Evolutionary conservation across 92 coral and sea anemone genomes (phyloP), one percentile per base, ranked within the genome.

Genomic region (Palythoa caribaeorum): DNA sequence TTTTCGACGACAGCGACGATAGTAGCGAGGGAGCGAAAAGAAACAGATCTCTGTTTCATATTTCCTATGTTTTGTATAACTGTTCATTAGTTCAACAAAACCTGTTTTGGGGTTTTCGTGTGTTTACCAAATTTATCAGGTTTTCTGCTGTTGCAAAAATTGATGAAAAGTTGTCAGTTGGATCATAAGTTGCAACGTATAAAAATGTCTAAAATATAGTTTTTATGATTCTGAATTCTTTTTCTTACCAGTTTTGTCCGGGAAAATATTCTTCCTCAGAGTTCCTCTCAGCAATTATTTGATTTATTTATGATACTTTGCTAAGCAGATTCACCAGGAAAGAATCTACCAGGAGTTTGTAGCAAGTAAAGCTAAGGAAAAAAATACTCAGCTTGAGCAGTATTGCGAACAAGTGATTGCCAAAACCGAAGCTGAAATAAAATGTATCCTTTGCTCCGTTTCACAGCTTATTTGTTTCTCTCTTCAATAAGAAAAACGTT

Each of bases 351-450:
- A 90, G 73, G 92, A 85, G 44, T 85, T 78, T 11, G 90, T 90
- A 38, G 83, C 92, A 17, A 85, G n/a, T 39, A 85, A 73, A 86
- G 81, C 92, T 40, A 90, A 90, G 50, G 92, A 90, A 74, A 90
- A 86, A 60, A 85, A 86, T 54, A 70, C 38, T 63, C 92, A 90
- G 28, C 59, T 90, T 60, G 92, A 90, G 50, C 89, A 86, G 72
- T 90, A 90, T 73, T 90, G 87, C 83, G 90, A 86, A 47, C 92
- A 90, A 73, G 50, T 90, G 68, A 90, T 90, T 5, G 90, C 87
- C 47, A 90, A 90, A 47, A 85, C 92, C 40, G 89, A 90, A 63
- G 87, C 87, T 60, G 92, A 90, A 86, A 70, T 90, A 35, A 71
- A 77, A 28, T 90, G 92, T 90, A 90, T 90, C 92, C 92, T 90